Evolutionary conservation across 2,113 vertebrate species (phyloP), one percentile per base, ranked within the genome.

Genomic region (Daboia siamensis): DNA sequence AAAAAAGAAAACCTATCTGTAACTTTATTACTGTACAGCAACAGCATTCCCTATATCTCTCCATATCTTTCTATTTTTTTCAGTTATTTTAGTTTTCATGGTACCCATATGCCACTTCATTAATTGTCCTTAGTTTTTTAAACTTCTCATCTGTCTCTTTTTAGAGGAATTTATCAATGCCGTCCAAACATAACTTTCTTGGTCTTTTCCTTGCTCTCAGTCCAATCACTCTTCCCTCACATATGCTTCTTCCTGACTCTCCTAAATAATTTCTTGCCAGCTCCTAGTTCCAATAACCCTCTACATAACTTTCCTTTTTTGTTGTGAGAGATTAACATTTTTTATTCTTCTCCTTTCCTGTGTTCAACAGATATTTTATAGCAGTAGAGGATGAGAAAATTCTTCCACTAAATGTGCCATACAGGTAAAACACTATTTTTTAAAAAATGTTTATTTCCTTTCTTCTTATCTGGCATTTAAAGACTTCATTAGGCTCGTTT

Each of bases 331-430:
- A 12, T 86, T 13, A 54, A 52, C 57, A 1, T 86, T 46, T 90
- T 87, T 3, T 51, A 94, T 94, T 90, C 12, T 87, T 69, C 61
- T 39, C 7, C 20, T 44, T 33, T 89, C 92, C 90, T 20, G 92
- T 89, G 95, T 91, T 95, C 94, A 33, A 88, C 96, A 99, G 99
- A 89, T 99, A 99, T 95, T 98, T 98, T 91, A 97, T 99, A 93
- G 98, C 99, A 93, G 97, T 99, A 74, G 95, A 97, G 94, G 96
- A 98, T 95, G 96, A 98, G 92, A 98, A 97, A 95, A 98, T 99
- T 87, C 93, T 96, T 2, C 97, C 98, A 3, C 95, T 99, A 93
- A 98, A 94, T 92, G 95, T 97, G 91, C 94, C 96, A 86, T 96
- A 98, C 97, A 98, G 97, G 99, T 99, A 98, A 98, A 94, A 52